Evolutionary conservation across 2,888 invertebrate genomes (phyloP), one percentile per base, ranked within the genome.

Genomic region (Silvanus unidentatus): DNA sequence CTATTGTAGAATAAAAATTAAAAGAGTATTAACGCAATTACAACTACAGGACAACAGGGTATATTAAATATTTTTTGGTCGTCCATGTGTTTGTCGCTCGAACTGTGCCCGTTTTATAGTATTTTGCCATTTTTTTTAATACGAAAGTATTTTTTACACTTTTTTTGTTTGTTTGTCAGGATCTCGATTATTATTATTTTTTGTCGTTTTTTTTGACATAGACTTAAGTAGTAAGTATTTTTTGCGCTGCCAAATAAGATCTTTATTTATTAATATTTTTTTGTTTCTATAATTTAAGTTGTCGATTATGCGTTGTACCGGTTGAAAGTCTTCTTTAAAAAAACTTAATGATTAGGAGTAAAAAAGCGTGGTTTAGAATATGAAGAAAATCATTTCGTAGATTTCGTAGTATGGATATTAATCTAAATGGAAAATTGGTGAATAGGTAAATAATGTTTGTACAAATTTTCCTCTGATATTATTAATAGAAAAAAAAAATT

Each of bases 231-330:
- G 44, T 52, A 47, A 42, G 43, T 45, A 39, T 49, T 49, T 47
- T 46, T 44, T 57, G 49, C 47, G 54, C 54, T 55, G 57, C 54
- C 54, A 57, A 57, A 55, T 53, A 49, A 50, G 44, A 47, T 49
- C 49, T 47, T 53, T 52, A 47, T 47, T 30, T 36, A 39, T 46
- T 38, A 14, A 32, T 46, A 29, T 38, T 46, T 38, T 41, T 47
- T 37, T 38, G 27, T 38, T 47, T 39, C 35, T 39, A 28, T 44
- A 27, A 42, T 41, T 44, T 44, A 29, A 16, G 30, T 44, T 37
- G 39, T 10, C 40, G 32, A 43, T 38, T 5, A 22, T 22, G 8
- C 22, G 8, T n/a, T n/a, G n/a, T n/a, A 22, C 22, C 22, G 22
- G 22, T 22, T 22, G 8, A 22, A 22, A 22, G 51, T 51, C 51